Percentiles rank a stretch among this genome's conserved stretches.
phyloP scores from a whole-genome alignment of 1,140 invertebrate genomes.

The Caenorhabditis inopinata region DNA sequence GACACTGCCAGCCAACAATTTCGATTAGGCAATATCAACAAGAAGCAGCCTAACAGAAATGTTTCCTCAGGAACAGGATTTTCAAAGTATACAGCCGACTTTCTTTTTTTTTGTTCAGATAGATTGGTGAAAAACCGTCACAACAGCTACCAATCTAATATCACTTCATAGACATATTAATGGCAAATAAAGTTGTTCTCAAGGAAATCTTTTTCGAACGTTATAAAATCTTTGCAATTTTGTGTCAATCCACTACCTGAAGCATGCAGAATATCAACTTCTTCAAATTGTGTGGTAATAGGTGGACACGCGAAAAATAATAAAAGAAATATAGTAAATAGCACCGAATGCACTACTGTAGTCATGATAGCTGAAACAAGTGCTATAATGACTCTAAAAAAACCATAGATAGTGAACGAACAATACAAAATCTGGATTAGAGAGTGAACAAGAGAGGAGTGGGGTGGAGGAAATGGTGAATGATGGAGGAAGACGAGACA shows the following conservation, averaged over 20 bases:
- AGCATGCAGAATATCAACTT: neutral
- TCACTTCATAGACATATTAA: neutral
- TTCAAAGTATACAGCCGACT: conserved; percentile 31
- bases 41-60: conserved; percentile 4
- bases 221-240: too few relatives aligned
- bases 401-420: neutral
- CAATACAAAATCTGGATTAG: neutral
- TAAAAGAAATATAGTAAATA: conserved; percentile 6
- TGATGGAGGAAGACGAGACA: neutral
- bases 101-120: conserved; percentile 5
- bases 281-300: conserved; percentile 14
- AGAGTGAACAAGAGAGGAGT: neutral
- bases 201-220: too few relatives aligned
- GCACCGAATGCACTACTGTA: neutral
- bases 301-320: conserved; percentile 3
- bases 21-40: conserved; percentile 32
- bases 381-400: neutral
- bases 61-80: conserved; percentile 21
- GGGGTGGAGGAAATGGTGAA: neutral
- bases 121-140: conserved; percentile 3
- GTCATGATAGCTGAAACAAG: neutral
- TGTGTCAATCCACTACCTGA: neutral
- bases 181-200: too few relatives aligned
- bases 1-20: conserved; percentile 1
- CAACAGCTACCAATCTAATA: neutral